Base-by-base conservation (phyloP, 2,113 vertebrate species). In the Rostratula benghalensis region DNA sequence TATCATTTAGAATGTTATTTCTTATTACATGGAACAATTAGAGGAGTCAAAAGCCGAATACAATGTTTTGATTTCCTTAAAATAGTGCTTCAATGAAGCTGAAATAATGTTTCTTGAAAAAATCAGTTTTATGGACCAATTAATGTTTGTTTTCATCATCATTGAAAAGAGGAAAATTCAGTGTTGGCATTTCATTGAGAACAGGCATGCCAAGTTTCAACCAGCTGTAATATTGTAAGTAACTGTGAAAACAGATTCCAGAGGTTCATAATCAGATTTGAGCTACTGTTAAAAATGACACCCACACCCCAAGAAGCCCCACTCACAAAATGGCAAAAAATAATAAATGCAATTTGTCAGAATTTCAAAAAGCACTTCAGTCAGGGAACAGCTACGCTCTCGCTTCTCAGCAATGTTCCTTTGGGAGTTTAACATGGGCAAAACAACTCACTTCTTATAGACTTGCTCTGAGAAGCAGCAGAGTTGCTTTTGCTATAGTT, bases 31-130 rank as follows among this genome's bases (percentile, higher is more conserved):
- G 25, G 65, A 96, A 95, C 69, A 96, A 92, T 90, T 69, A 91
- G 70, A 78, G 19, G 48, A 93, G 87, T 93, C 51, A 84, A 84
- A 95, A 95, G 59, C 45, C 4, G 0, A 87, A 94, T 25, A 79
- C 53, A 87, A 87, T 84, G 91, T 92, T 96, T 96, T 93, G 67
- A 79, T 96, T 95, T 84, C 65, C 87, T 95, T 94, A 76, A 94
- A 95, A 94, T 50, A 96, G 46, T 25, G 4, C 37, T 82, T 93
- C 51, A 89, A 33, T 87, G 65, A 94, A 82, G 39, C 57, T 53
- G 63, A 93, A 95, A 83, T 78, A 93, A 87, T 35, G 13, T 64
- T 87, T 89, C 87, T 65, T 27, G 21, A 43, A 78, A 50, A 77
- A 93, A 84, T 79, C 69, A 57, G 63, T 56, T 93, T 96, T 92